These are phyloP conservation scores for Eudasyphora cyanicolor DNA, from an alignment of 2,888 invertebrate species.

Conservation along the genomic window DNA sequence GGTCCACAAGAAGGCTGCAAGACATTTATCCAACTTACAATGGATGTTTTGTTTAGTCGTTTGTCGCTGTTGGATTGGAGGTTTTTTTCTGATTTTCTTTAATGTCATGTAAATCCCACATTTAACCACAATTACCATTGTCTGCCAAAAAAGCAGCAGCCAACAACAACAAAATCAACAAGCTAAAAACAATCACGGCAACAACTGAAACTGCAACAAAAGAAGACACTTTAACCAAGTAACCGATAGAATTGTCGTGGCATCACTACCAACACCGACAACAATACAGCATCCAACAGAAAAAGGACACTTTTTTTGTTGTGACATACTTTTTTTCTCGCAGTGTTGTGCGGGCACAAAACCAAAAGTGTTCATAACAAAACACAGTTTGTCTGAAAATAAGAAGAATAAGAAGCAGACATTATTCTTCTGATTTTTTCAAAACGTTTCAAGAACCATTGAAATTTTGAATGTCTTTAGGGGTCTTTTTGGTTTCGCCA, in stretches of 20 bases:
- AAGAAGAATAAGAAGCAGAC: constrained; percentile 8
- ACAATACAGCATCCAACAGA: not conserved
- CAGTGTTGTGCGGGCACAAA: constrained; percentile 18
- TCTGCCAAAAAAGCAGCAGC: constrained; percentile 61
- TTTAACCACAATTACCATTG: constrained; percentile 65
- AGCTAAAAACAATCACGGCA: constrained; percentile 8
- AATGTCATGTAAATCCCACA: constrained; percentile 66
- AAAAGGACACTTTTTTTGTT: constrained; percentile 58
- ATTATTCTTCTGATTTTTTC: constrained; percentile 17
- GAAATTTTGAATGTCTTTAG: constrained; percentile 50
- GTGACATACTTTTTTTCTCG: not conserved
- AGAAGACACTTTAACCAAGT: constrained; percentile 64
- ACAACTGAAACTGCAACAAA: constrained; percentile 37
- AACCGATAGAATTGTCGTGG: constrained; percentile 62
- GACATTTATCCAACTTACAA: constrained; percentile 39
- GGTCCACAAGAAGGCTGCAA: constrained; percentile 37
- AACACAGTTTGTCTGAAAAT: too few species aligned
- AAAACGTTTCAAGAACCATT: constrained; percentile 45
- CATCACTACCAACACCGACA: constrained; percentile 36
- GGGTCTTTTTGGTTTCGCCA: constrained; percentile 15
- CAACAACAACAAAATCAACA: constrained; percentile 32
- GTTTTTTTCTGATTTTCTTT: constrained; percentile 38
- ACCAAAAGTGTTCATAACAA: constrained; percentile 58
- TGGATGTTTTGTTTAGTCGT: constrained; percentile 39
- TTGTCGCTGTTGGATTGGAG: not conserved